A percentile compares a stretch with the other conserved stretches of the same genome.
phyloP scores from a whole-genome alignment of 1,140 invertebrate species.

The Oncopodura yosiiana region DNA sequence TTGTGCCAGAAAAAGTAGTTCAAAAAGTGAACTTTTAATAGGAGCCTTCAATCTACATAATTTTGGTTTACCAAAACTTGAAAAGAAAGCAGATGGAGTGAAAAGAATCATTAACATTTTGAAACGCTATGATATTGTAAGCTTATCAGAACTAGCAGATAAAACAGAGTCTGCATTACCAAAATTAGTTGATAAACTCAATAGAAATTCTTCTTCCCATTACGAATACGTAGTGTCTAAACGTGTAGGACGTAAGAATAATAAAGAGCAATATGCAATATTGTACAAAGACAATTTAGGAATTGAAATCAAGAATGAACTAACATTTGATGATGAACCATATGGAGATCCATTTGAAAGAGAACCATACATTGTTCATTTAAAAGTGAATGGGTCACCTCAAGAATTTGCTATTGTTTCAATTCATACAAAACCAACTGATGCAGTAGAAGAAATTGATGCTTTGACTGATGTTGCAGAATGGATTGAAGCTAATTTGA shows the following conservation, averaged over 20 bases:
- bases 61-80: too few species aligned
- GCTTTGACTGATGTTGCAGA: constrained; percentile 36
- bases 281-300: too few species aligned
- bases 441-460: constrained; percentile 37
- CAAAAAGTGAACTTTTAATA: too few species aligned
- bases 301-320: too few species aligned
- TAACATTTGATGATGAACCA: neutral
- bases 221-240: constrained; percentile 9
- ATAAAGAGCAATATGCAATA: constrained; percentile 20
- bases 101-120: too few species aligned
- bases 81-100: too few species aligned
- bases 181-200: constrained; percentile 10
- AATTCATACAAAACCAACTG: constrained; percentile 37
- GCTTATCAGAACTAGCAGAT: constrained; percentile 23
- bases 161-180: constrained; percentile 8
- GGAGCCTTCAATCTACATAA: too few species aligned
- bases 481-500: constrained; percentile 29
- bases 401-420: constrained; percentile 33
- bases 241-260: constrained; percentile 16
- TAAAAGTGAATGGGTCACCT: constrained; percentile 4
- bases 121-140: constrained; percentile 27
- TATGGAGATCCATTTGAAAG: constrained; percentile 9
- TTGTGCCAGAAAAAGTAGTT: too few species aligned
- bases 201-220: neutral
- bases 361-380: constrained; percentile 9